Conservation (phyloP, 2,888 invertebrate genomes). For the Leptopilina syphax region DNA sequence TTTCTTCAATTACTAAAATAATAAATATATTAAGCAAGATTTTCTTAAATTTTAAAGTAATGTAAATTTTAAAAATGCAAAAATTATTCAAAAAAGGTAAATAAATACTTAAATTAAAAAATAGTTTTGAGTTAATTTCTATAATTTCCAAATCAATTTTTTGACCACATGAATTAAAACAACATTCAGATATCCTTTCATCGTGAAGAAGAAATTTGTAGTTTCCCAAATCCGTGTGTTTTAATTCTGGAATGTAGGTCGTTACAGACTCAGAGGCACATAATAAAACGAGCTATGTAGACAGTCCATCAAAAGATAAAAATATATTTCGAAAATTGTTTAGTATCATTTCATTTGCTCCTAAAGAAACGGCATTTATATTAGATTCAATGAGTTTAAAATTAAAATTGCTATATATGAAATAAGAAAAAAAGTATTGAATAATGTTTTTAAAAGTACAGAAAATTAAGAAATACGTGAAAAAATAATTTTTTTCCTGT, state of each 20-base stretch:
- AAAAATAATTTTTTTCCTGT: neutral
- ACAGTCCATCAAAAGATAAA: constrained; percentile 8
- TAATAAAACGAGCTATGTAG: neutral
- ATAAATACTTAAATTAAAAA: no score
- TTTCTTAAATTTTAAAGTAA: no score
- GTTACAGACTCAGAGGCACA: neutral
- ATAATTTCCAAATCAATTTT: no score
- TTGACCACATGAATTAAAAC: neutral
- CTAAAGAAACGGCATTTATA: no score
- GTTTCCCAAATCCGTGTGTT: neutral
- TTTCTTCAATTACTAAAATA: no score
- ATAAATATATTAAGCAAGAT: no score
- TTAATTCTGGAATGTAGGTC: constrained; percentile 42
- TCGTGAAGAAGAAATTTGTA: constrained; percentile 6
- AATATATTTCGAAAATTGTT: constrained; percentile 1
- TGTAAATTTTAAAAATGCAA: no score
- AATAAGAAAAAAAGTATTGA: neutral
- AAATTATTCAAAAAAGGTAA: no score
- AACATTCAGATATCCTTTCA: neutral
- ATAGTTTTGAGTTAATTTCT: no score
- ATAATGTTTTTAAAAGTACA: neutral
- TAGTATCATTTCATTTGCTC: neutral
- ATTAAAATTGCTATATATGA: neutral
- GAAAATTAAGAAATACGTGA: no score
- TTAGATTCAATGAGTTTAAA: no score